Evolutionary conservation across 2,113 vertebrate genomes (phyloP), one percentile per base, ranked within the genome.

Genomic region (Pelodiscus sinensis): DNA sequence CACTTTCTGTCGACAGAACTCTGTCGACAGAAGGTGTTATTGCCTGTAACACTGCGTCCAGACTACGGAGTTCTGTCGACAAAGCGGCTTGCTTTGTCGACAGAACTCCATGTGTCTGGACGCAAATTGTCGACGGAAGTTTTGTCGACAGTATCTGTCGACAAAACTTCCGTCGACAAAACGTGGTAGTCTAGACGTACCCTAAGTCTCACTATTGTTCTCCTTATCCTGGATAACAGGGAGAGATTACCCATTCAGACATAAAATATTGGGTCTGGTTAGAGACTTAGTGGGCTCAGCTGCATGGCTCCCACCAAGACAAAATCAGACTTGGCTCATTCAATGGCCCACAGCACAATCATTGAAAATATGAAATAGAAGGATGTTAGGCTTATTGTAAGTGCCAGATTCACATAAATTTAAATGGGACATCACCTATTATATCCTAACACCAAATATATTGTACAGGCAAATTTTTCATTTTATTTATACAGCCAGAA

Each of bases 181-280:
- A n/a, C n/a, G n/a, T n/a, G n/a, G n/a, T n/a, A n/a, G n/a, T n/a
- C n/a, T n/a, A n/a, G n/a, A n/a, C n/a, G n/a, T n/a, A n/a, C n/a
- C n/a, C 44, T 44, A 44, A 44, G 44, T 6, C 44, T 44, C 44
- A 44, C 13, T 60, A 3, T 27, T 82, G 27, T 29, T 9, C 27
- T 71, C 56, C 24, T 35, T 5, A 31, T 81, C 22, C 10, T 25
- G 77, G 29, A 10, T 91, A 51, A 27, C 58, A 88, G 78, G 16
- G 88, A 31, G 29, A 10, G 16, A 77, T 50, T 87, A 27, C 79
- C 7, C 19, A 4, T 44, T 85, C 21, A 58, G 24, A 58, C 9
- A 58, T 58, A 13, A 51, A 79, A 10, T 35, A 18, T 22, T 62
- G 29, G 52, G 0, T 0, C 55, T 13, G n/a, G 51, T 22, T 3